Conservation (phyloP, 1,140 invertebrate genomes). For the Lepidurus packardi region DNA sequence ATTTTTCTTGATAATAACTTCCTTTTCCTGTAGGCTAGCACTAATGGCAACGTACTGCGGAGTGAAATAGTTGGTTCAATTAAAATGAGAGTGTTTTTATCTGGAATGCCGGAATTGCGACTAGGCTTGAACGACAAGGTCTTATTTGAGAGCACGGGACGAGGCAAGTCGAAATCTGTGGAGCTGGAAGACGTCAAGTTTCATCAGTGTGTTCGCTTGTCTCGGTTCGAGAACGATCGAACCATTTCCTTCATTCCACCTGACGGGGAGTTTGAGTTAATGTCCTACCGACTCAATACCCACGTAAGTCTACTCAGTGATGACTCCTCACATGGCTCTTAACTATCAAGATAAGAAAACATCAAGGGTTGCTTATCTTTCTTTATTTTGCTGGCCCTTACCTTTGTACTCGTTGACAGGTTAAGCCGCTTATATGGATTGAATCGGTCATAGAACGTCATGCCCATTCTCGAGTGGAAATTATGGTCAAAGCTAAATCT, state of each 20-base stretch:
- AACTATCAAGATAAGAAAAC: neutral
- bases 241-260: conserved; percentile 99
- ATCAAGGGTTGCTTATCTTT: conserved; percentile 21
- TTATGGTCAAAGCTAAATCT: conserved; percentile 99
- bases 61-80: conserved; percentile 99
- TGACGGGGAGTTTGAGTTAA: conserved; percentile 99
- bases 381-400: conserved; percentile 23
- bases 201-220: conserved; percentile 97
- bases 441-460: conserved; percentile 99
- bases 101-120: conserved; percentile 99
- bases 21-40: conserved; percentile 64
- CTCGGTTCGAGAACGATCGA: conserved; percentile 95
- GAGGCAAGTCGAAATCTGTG: conserved; percentile 97
- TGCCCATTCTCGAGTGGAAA: conserved; percentile 95
- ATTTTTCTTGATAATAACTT: neutral
- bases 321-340: neutral
- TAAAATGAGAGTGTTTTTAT: conserved; percentile 98
- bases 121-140: conserved; percentile 99
- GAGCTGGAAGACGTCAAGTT: conserved; percentile 99
- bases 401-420: conserved; percentile 46
- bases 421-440: conserved; percentile 98
- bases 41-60: conserved; percentile 93
- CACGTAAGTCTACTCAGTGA: conserved; percentile 60
- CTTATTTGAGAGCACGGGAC: conserved; percentile 93
- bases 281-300: conserved; percentile 97